Conservation (phyloP, 1,140 invertebrate species). For the Lepidostoma basale region DNA sequence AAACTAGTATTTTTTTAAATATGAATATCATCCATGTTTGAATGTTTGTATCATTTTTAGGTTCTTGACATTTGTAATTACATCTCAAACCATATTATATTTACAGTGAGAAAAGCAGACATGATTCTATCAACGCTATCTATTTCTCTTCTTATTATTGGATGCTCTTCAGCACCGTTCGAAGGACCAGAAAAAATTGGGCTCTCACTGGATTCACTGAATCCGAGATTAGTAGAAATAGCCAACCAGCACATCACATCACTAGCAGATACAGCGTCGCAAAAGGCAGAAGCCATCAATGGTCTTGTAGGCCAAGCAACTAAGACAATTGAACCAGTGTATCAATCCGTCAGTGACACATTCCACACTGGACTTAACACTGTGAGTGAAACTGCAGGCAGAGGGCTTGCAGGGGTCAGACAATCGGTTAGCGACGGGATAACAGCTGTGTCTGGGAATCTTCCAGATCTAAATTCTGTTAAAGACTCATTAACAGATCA, state of each 20-base stretch:
- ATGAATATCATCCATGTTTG: not conserved
- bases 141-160: slow-evolving; percentile 2
- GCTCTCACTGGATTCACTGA: not conserved
- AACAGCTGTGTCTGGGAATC: not conserved
- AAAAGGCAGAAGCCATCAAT: slow-evolving; percentile 24
- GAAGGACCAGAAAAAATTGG: slow-evolving; percentile 34
- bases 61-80: not conserved
- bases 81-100: not conserved
- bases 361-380: not conserved
- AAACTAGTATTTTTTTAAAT: not conserved
- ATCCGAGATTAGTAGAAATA: slow-evolving; percentile 19
- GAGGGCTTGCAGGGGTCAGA: not conserved
- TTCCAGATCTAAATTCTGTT: not conserved
- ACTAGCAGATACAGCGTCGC: slow-evolving; percentile 19
- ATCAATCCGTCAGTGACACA: slow-evolving; percentile 3
- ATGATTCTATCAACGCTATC: not conserved
- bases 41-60: not conserved
- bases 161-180: slow-evolving; percentile 19
- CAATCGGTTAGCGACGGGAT: not conserved
- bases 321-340: not conserved
- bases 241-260: slow-evolving; percentile 29
- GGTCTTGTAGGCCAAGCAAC: slow-evolving; percentile 13
- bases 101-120: not conserved
- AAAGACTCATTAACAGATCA: not conserved
- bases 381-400: not conserved